Percentiles rank a stretch among this genome's conserved stretches.
phyloP scores from a whole-genome alignment of 2,113 vertebrate genomes.

The Aptenodytes patagonicus region DNA sequence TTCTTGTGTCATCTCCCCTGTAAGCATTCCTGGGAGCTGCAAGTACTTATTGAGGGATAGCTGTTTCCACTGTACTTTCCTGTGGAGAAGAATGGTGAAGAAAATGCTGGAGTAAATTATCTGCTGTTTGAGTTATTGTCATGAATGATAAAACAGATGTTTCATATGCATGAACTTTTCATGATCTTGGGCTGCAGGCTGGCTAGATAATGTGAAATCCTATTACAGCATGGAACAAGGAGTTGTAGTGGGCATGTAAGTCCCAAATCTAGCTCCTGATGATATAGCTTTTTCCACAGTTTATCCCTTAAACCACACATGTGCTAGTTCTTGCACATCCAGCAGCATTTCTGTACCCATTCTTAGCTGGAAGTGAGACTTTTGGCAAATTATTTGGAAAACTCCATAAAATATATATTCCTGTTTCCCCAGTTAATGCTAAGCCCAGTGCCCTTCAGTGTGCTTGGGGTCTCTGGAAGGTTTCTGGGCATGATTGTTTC shows the following conservation, averaged over 20 bases:
- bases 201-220: not conserved
- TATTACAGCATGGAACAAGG: conserved; percentile 19
- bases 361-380: conserved; percentile 30
- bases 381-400: conserved; percentile 56
- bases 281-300: conserved; percentile 26
- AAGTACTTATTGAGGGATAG: not conserved
- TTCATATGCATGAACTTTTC: conserved; percentile 32
- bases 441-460: not conserved
- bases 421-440: not conserved
- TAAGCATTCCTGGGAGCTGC: not conserved
- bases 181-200: conserved; percentile 4
- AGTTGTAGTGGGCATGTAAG: not conserved
- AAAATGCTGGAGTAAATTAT: conserved; percentile 11
- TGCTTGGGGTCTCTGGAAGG: not conserved
- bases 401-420: not conserved
- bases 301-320: conserved; percentile 33
- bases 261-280: not conserved
- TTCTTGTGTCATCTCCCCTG: not conserved
- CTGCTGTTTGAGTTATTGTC: conserved; percentile 26
- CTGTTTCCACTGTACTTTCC: not conserved
- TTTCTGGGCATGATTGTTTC: not conserved
- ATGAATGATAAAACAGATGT: conserved; percentile 44
- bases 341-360: not conserved
- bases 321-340: not conserved
- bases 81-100: not conserved